Conservation (phyloP, 2,888 invertebrate genomes). For the Labia minor region DNA sequence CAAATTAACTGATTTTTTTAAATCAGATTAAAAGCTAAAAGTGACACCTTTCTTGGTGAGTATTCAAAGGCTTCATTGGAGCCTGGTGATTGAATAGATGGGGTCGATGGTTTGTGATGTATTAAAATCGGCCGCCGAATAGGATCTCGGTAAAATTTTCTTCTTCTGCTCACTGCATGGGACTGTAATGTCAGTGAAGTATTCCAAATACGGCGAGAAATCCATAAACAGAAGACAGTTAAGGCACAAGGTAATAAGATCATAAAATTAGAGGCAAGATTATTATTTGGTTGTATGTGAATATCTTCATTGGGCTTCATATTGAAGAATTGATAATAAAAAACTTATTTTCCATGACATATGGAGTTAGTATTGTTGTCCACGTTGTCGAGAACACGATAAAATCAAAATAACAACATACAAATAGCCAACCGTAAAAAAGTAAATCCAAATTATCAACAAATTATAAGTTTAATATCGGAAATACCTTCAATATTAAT, state of each 20-base stretch:
- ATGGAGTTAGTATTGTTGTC: neutral
- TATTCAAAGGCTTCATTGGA: neutral
- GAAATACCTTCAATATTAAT: no score
- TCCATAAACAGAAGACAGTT: slow-evolving; percentile 16
- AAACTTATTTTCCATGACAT: neutral
- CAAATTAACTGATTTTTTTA: neutral
- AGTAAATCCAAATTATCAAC: no score
- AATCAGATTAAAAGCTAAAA: neutral
- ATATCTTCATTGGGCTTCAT: neutral
- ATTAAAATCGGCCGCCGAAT: neutral
- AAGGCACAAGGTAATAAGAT: neutral
- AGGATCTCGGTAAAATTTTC: slow-evolving; percentile 23
- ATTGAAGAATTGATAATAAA: neutral
- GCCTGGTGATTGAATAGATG: neutral
- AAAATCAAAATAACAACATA: neutral
- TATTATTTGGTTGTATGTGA: neutral
- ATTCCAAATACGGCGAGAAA: slow-evolving; percentile 20
- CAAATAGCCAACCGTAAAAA: neutral
- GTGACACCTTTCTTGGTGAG: neutral
- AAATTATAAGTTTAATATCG: no score
- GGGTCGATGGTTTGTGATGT: neutral
- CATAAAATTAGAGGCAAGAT: neutral
- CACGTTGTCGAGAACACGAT: neutral
- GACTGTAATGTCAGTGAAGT: slow-evolving; percentile 19
- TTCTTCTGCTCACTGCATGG: slow-evolving; percentile 23